These are phyloP conservation scores for Campoletis raptor DNA, from an alignment of 2,888 invertebrate genomes.

Conservation along the genomic window DNA sequence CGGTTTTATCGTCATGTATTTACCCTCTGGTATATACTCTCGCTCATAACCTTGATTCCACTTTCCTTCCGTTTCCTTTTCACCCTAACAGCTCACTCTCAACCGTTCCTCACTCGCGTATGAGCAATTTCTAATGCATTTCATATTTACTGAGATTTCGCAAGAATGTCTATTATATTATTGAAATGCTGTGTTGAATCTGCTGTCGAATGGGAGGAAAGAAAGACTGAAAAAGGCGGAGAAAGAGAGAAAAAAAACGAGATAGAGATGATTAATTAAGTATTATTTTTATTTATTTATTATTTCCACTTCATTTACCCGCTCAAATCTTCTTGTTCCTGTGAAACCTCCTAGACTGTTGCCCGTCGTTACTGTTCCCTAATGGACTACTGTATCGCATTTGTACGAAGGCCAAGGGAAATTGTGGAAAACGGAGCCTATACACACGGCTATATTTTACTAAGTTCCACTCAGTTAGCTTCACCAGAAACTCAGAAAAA, in stretches of 20 bases:
- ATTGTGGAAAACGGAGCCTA: too few relatives aligned
- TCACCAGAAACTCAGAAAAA: too few relatives aligned
- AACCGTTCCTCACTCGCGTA: conserved; percentile 10
- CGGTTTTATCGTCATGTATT: conserved; percentile 51
- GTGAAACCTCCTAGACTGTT: too few relatives aligned
- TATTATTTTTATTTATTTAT: not conserved
- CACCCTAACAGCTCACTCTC: not conserved
- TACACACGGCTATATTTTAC: too few relatives aligned
- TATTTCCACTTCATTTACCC: not conserved
- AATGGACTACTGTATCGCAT: too few relatives aligned
- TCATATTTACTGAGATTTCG: conserved; percentile 38
- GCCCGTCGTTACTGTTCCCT: too few relatives aligned
- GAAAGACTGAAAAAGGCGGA: not conserved
- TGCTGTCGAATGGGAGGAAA: not conserved
- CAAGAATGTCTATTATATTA: not conserved
- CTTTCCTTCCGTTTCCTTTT: conserved; percentile 30
- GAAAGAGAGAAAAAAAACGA: not conserved
- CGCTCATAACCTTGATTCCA: conserved; percentile 20
- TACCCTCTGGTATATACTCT: not conserved
- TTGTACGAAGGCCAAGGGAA: too few relatives aligned
- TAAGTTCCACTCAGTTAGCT: too few relatives aligned
- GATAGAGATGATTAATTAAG: not conserved
- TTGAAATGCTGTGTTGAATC: conserved; percentile 12
- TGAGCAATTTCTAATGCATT: conserved; percentile 41
- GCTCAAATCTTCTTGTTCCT: not conserved